Evolutionary conservation across 2,113 vertebrate species (phyloP).

Genomic region (Ginglymostoma cirratum): DNA sequence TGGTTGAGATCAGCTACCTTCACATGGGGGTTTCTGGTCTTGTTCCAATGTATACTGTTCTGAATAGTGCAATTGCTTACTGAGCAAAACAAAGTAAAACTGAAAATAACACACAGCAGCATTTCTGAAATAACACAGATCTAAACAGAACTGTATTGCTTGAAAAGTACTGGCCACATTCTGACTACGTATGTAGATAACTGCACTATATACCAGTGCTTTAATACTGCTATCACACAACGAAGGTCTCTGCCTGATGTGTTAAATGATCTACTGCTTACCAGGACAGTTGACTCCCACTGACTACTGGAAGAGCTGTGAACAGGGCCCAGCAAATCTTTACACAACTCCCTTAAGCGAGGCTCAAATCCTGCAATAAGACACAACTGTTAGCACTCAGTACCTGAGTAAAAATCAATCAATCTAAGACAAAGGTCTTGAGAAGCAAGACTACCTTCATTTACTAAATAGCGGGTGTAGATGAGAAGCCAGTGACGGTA

Average conservation of each 20-base stretch:
- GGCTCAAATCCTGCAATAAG: constrained; percentile 74
- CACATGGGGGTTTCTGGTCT: background rate
- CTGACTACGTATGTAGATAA: background rate
- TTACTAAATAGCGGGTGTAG: constrained; percentile 91
- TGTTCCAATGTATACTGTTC: background rate
- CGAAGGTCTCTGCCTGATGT: background rate
- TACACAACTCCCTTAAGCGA: constrained; percentile 85
- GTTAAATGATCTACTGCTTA: constrained; percentile 50
- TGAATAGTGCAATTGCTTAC: background rate
- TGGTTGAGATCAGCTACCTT: background rate
- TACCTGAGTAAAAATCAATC: background rate
- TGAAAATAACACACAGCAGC: background rate
- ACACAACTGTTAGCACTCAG: background rate
- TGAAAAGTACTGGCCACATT: background rate
- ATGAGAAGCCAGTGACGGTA: constrained; percentile 95
- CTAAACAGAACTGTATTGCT: background rate
- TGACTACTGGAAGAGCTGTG: constrained; percentile 79
- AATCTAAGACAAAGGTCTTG: background rate
- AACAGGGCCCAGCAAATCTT: constrained; percentile 90
- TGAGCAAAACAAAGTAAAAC: background rate
- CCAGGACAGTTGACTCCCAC: constrained; percentile 87
- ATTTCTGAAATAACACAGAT: background rate
- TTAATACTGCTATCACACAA: background rate
- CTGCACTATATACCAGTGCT: background rate
- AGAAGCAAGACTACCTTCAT: constrained; percentile 73